Base-by-base conservation (phyloP, 2,888 invertebrate species). In the Trichogramma evanescens region DNA sequence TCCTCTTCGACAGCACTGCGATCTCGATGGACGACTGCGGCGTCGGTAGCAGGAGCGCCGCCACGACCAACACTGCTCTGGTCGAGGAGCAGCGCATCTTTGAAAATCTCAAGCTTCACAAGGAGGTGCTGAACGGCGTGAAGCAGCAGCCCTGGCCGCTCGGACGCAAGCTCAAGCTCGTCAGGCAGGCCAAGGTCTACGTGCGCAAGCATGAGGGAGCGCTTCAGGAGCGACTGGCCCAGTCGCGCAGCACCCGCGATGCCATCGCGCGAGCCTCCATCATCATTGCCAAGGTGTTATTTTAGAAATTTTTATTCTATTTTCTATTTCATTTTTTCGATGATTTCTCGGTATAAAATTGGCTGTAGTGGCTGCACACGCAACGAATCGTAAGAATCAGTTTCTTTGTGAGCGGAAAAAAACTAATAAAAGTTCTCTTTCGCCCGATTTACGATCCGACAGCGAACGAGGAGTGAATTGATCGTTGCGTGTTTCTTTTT, bases 151-250 rank as follows among this genome's bases (percentile, higher is more conserved):
- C 93, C 3, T 88, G 93, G 83, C 86, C 86, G 41, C 88, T 93
- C 83, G 80, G 89, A 57, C 84, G 89, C 70, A 94, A 94, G 73
- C 80, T 93, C 26, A 88, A 88, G 72, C 82, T 94, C 52, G 91
- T 92, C 6, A 83, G 89, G 69, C 80, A 89, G 82, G 94, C 95
- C 0, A 93, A 93, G 77, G 83, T 85, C 38, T 95, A 93, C 76
- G 89, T 95, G 52, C 89, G 91, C 69, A 85, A 88, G 52, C 94
- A 95, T 75, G 93, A 95, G 77, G 95, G 95, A 0, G 92, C 89
- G 69, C 81, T 95, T 56, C 93, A 93, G 74, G 92, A 93, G 73
- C 80, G 93, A 63, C 82, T 94, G 64, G 93, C 93, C n/a, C 91
- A 93, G 78, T 92, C 90, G 63, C 88, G 88, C 76, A 91, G 88